Conservation (phyloP, 2,797 vertebrate species). For the Gobio occitaniae region DNA sequence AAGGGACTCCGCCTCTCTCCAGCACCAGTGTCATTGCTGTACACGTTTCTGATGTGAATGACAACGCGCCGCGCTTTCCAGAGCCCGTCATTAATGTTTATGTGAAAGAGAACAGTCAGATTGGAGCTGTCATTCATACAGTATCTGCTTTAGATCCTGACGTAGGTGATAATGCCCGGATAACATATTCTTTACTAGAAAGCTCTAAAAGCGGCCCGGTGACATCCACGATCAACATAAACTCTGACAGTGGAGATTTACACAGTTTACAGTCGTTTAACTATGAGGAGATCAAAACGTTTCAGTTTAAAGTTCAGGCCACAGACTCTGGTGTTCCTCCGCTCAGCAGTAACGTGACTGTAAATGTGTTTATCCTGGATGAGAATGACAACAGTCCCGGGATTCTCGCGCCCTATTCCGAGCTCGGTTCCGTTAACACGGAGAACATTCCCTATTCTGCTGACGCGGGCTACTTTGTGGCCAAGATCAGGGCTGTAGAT, state of each 20-base stretch:
- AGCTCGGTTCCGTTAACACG: slow-evolving; percentile 36
- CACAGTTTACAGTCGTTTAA: slow-evolving; percentile 69
- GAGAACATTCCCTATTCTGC: slow-evolving; percentile 19
- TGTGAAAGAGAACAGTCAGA: slow-evolving; percentile 78
- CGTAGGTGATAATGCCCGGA: slow-evolving; percentile 70
- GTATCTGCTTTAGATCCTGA: slow-evolving; percentile 76
- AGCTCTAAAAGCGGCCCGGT: slow-evolving; percentile 48
- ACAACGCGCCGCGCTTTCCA: slow-evolving; percentile 73
- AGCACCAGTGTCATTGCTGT: slow-evolving; percentile 66
- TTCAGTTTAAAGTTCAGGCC: slow-evolving; percentile 68
- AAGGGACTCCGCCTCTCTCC: slow-evolving; percentile 79
- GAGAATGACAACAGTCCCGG: slow-evolving; percentile 63
- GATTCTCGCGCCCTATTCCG: slow-evolving; percentile 52
- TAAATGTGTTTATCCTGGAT: slow-evolving; percentile 63
- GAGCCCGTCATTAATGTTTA: slow-evolving; percentile 67
- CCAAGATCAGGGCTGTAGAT: slow-evolving; percentile 26
- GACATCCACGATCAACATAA: slow-evolving; percentile 67
- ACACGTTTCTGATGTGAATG: slow-evolving; percentile 85
- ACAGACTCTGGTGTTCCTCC: slow-evolving; percentile 73
- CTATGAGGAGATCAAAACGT: slow-evolving; percentile 67
- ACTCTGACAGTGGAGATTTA: slow-evolving; percentile 73
- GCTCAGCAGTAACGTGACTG: slow-evolving; percentile 62
- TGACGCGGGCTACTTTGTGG: neutral
- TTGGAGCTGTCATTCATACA: slow-evolving; percentile 69
- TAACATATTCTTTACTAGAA: slow-evolving; percentile 66